phyloP scores from a whole-genome alignment of 2,888 invertebrate species.

The Eupithecia centaureata region DNA sequence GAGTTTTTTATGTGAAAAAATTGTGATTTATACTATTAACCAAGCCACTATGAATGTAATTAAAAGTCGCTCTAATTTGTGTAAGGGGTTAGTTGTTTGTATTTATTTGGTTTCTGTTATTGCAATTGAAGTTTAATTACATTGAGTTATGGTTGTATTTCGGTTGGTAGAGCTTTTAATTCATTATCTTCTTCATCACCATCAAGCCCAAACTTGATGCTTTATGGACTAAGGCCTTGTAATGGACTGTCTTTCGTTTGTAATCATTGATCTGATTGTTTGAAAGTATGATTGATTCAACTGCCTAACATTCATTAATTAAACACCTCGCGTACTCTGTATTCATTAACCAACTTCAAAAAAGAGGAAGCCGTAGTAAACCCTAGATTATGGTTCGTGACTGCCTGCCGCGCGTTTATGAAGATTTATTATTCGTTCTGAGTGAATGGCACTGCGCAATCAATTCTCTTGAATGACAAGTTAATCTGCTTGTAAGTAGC shows the following conservation, averaged over 20 bases:
- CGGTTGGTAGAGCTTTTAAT: too few relatives aligned
- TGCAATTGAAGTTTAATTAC: too few relatives aligned
- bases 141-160: too few relatives aligned
- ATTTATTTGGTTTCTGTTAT: background rate
- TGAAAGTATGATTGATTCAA: background rate
- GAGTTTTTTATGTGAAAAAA: slow-evolving; percentile 63
- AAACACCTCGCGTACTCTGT: background rate
- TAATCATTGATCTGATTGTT: background rate
- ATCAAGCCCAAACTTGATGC: too few relatives aligned
- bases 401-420: slow-evolving; percentile 39
- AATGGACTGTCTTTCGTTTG: too few relatives aligned
- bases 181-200: too few relatives aligned
- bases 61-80: slow-evolving; percentile 52
- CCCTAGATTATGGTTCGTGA: slow-evolving; percentile 41
- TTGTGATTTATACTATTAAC: slow-evolving; percentile 62
- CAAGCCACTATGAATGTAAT: slow-evolving; percentile 62
- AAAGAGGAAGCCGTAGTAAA: slow-evolving; percentile 20
- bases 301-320: background rate
- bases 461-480: slow-evolving; percentile 52
- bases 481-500: slow-evolving; percentile 48
- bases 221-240: too few relatives aligned
- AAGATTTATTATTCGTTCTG: slow-evolving; percentile 47
- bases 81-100: slow-evolving; percentile 11
- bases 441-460: slow-evolving; percentile 48
- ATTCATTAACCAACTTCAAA: slow-evolving; percentile 24